A percentile compares a stretch with the other conserved stretches of the same genome.
These are phyloP conservation scores for Vesta saturnalis DNA, from an alignment of 2,888 invertebrate species.

Conservation along the genomic window DNA sequence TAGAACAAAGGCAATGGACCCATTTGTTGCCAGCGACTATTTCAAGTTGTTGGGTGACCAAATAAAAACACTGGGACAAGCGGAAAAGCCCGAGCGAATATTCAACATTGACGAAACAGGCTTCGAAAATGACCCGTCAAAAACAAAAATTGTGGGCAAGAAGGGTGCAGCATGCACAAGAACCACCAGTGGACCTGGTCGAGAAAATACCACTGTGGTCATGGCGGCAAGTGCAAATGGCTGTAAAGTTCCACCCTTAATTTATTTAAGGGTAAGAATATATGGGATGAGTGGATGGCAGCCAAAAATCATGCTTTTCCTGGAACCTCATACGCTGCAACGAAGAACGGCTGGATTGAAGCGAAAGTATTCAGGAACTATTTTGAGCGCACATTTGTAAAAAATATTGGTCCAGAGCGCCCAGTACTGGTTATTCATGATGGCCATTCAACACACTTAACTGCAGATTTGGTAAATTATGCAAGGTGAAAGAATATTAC, in stretches of 20 bases:
- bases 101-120: no score
- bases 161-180: slow-evolving; percentile 15
- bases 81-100: background rate
- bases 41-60: background rate
- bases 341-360: background rate
- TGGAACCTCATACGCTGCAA: no score
- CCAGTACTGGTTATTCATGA: background rate
- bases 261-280: slow-evolving; percentile 26
- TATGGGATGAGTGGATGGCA: no score
- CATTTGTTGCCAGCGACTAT: background rate
- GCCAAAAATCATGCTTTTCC: no score
- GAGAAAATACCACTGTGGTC: no score
- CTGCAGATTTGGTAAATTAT: background rate
- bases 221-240: slow-evolving; percentile 29
- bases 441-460: no score
- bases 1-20: background rate
- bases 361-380: background rate
- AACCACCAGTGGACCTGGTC: slow-evolving; percentile 26
- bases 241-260: slow-evolving; percentile 31
- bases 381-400: background rate
- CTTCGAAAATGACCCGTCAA: slow-evolving; percentile 17
- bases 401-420: no score
- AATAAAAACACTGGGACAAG: no score
- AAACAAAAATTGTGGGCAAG: slow-evolving; percentile 38
- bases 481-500: background rate